These are phyloP conservation scores for Mechanitis mazaeus DNA, from an alignment of 2,888 invertebrate species.

Conservation along the genomic window DNA sequence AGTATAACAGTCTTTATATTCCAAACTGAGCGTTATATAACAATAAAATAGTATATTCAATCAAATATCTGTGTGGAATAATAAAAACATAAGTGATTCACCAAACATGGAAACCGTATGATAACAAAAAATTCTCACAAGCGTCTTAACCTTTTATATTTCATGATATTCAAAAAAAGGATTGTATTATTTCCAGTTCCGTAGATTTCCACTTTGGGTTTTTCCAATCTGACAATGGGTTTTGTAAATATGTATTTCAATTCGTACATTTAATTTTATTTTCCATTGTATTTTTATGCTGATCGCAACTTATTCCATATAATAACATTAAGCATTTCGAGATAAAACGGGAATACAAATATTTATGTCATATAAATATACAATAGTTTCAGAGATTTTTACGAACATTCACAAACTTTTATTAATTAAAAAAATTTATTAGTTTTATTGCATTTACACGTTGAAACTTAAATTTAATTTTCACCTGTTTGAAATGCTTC, in stretches of 20 bases:
- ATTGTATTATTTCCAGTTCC: constrained; percentile 4
- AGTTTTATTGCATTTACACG: too few species aligned
- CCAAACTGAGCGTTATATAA: too few species aligned
- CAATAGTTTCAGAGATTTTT: too few species aligned
- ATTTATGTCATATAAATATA: too few species aligned
- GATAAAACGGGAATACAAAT: neutral
- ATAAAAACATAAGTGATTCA: neutral
- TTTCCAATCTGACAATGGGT: constrained; percentile 1
- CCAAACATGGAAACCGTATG: neutral
- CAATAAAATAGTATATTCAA: too few species aligned
- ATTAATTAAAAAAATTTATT: too few species aligned
- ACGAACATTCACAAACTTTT: too few species aligned
- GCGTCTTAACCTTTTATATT: neutral
- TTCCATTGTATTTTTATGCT: neutral
- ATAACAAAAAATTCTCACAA: neutral
- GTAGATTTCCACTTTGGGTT: constrained; percentile 2
- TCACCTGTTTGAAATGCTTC: too few species aligned
- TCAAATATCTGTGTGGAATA: too few species aligned
- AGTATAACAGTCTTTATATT: too few species aligned
- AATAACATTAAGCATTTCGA: neutral
- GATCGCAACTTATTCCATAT: neutral
- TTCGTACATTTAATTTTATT: neutral
- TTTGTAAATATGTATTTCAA: constrained; percentile 2
- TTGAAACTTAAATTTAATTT: too few species aligned
- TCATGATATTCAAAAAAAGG: neutral